A percentile compares a stretch with the other conserved stretches of the same genome.
These are phyloP conservation scores for Yasuhikotakia modesta DNA, from an alignment of 2,797 vertebrate species.

Conservation along the genomic window DNA sequence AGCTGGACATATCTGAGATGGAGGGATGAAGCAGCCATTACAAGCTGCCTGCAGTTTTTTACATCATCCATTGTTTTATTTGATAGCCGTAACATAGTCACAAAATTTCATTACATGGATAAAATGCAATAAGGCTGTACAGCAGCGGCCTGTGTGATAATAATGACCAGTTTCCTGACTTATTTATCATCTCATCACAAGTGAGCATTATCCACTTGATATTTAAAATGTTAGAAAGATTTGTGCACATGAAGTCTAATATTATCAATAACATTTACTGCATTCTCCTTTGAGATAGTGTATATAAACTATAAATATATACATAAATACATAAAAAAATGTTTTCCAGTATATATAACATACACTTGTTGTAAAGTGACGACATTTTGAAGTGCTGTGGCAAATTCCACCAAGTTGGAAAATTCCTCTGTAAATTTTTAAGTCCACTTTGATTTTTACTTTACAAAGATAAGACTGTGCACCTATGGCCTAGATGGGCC, in stretches of 20 bases:
- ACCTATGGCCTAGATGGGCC: too few relatives aligned
- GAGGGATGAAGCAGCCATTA: conserved; percentile 40
- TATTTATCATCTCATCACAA: not conserved
- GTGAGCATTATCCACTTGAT: not conserved
- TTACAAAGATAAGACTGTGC: too few relatives aligned
- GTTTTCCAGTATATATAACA: too few relatives aligned
- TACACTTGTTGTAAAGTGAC: too few relatives aligned
- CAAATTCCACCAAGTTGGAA: too few relatives aligned
- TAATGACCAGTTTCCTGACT: not conserved
- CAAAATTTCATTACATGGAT: conserved; percentile 32
- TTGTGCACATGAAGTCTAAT: not conserved
- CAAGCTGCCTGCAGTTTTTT: conserved; percentile 39
- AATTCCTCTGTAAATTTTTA: too few relatives aligned
- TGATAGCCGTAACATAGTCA: conserved; percentile 3
- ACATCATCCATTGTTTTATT: conserved; percentile 45
- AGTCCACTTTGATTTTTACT: too few relatives aligned
- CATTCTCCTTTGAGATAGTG: not conserved
- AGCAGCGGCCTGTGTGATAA: not conserved
- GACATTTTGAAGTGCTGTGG: too few relatives aligned
- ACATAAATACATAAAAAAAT: too few relatives aligned
- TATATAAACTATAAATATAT: too few relatives aligned
- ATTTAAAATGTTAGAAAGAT: not conserved
- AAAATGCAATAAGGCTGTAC: conserved; percentile 3
- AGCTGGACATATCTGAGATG: conserved; percentile 50
- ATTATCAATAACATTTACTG: not conserved